These are phyloP conservation scores for Taurulus bubalis DNA, from an alignment of 2,113 vertebrate species.

Conservation along the genomic window DNA sequence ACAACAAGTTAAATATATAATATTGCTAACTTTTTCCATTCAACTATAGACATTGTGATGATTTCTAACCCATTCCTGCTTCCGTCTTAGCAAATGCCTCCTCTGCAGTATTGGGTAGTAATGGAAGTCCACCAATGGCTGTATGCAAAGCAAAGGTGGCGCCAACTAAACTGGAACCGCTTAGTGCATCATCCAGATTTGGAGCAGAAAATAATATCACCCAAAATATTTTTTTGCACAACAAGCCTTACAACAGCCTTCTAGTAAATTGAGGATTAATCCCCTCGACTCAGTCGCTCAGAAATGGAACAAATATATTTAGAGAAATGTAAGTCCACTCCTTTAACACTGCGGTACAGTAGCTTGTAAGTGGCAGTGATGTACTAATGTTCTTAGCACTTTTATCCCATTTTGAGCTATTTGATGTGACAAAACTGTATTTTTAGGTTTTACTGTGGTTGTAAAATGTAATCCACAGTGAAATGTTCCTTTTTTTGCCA, in stretches of 20 bases:
- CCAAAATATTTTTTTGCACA: constrained; percentile 16
- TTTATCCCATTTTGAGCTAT: constrained; percentile 32
- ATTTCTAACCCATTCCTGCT: not conserved
- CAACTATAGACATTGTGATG: not conserved
- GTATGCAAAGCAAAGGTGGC: constrained; percentile 4
- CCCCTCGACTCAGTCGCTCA: constrained; percentile 18
- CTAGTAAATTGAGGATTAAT: constrained; percentile 37
- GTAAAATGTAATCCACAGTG: constrained; percentile 20
- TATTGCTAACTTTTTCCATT: not conserved
- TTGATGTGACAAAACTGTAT: constrained; percentile 6
- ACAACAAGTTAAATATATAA: not conserved
- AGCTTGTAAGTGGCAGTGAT: constrained; percentile 22
- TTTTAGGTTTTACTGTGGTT: not conserved
- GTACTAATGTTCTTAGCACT: not conserved
- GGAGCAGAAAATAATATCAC: constrained; percentile 26
- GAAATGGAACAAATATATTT: constrained; percentile 36
- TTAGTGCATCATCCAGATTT: constrained; percentile 54
- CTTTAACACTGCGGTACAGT: constrained; percentile 4
- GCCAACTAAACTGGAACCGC: constrained; percentile 16
- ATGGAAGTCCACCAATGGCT: not conserved
- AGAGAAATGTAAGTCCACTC: constrained; percentile 17
- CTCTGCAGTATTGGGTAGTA: not conserved
- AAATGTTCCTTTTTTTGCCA: constrained; percentile 13
- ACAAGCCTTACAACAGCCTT: constrained; percentile 18
- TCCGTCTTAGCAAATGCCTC: not conserved